Evolutionary conservation across 2,888 invertebrate genomes (phyloP), one percentile per base, ranked within the genome.

Genomic region (Nasonia oneida): DNA sequence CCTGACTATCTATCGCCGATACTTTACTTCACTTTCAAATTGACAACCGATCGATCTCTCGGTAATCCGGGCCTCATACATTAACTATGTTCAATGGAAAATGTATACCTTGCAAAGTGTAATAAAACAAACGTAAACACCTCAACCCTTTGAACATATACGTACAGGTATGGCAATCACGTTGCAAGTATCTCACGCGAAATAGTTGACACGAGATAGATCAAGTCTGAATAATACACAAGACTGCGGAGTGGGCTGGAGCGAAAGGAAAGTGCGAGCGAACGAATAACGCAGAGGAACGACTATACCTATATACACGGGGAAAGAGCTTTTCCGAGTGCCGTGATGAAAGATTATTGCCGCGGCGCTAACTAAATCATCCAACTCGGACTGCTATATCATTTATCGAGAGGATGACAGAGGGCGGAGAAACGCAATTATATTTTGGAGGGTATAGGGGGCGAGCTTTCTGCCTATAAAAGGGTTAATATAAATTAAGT

Each of bases 271-370:
- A 64, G 33, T 23, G 76, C 53, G 57, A 29, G 53, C 39, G 37
- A 70, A 50, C 33, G 70, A 67, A 67, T 47, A 47, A 39, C 29
- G 18, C 61, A 18, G 8, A 14, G 15, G 18, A 70, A 3, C 47
- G 1, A 47, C 2, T 47, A 47, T 23, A 42, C n/a, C n/a, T n/a
- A 39, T 14, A 14, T 37, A 61, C 18, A 53, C 23, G 23, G 61
- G 37, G 53, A 18, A n/a, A 70, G 33, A 50, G 70, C 47, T 76
- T 57, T 74, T 61, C 57, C 74, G 53, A 75, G 76, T 77, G 70
- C 77, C 75, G 81, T 84, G 86, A 86, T 85, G 79, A 81, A 86
- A 86, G 88, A 87, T 85, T 85, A 87, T 83, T 82, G 87, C 87
- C 23, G 67, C 50, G 61, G 80, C 75, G 79, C 29, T 81, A 61